Evolutionary conservation across 2,797 vertebrate genomes (phyloP).

Genomic region (Lophius americanus): DNA sequence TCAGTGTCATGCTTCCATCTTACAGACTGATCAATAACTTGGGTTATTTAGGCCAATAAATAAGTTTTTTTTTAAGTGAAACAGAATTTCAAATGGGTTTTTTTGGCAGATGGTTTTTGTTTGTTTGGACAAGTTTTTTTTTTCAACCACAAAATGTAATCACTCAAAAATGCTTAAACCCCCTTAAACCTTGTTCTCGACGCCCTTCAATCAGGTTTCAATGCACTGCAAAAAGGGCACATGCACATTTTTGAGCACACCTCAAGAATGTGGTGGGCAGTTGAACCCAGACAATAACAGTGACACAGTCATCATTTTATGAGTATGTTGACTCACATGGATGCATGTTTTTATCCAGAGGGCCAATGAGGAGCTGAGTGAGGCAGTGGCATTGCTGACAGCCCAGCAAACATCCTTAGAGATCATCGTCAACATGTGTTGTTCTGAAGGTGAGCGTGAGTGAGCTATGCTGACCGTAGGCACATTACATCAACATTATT

Average conservation of each 20-base stretch:
- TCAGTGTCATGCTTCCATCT: not conserved
- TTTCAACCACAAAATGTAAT: not conserved
- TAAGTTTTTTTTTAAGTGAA: too few species aligned
- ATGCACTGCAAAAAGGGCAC: slow-evolving; percentile 1
- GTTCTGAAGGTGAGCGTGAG: slow-evolving; percentile 89
- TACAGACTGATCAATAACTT: not conserved
- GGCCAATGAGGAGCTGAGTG: slow-evolving; percentile 88
- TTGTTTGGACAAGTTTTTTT: not conserved
- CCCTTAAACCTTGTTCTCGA: not conserved
- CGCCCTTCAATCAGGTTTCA: not conserved
- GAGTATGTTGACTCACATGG: slow-evolving; percentile 58
- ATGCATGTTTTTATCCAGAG: slow-evolving; percentile 78
- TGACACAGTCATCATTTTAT: slow-evolving; percentile 43
- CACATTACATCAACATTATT: slow-evolving; percentile 50
- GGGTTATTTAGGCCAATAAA: too few species aligned
- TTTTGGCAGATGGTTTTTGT: not conserved
- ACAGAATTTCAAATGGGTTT: too few species aligned
- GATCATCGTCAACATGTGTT: slow-evolving; percentile 98
- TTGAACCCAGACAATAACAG: slow-evolving; percentile 35
- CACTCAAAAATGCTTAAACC: not conserved
- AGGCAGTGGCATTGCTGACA: slow-evolving; percentile 88
- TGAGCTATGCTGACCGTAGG: slow-evolving; percentile 56
- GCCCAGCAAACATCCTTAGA: slow-evolving; percentile 97
- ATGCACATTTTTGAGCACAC: not conserved
- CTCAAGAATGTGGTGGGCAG: slow-evolving; percentile 12